These are phyloP conservation scores for Hoplostethus mediterraneus DNA, from an alignment of 2,797 vertebrate species.

Conservation along the genomic window DNA sequence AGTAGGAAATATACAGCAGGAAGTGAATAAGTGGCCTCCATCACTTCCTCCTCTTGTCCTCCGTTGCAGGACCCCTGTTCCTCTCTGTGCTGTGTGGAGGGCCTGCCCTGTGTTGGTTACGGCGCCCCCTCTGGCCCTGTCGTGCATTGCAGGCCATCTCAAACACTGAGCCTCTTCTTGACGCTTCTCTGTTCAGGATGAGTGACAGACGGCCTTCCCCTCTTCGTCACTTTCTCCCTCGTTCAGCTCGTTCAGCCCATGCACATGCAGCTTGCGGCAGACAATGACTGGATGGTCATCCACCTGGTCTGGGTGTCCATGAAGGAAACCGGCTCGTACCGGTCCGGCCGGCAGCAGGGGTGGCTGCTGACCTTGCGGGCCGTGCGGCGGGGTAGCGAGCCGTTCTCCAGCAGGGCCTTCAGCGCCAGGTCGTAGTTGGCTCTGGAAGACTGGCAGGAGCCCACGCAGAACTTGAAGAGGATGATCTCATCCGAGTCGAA, in stretches of 20 bases:
- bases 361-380: constrained; percentile 83
- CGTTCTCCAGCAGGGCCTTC: constrained; percentile 85
- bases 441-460: constrained; percentile 89
- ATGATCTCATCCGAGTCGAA: constrained; percentile 94
- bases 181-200: constrained; percentile 13
- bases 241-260: constrained; percentile 84
- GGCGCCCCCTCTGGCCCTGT: constrained; percentile 32
- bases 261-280: constrained; percentile 93
- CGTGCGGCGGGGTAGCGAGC: constrained; percentile 81
- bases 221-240: constrained; percentile 8
- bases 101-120: constrained; percentile 7
- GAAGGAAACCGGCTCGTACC: constrained; percentile 92
- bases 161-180: constrained; percentile 10
- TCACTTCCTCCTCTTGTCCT: constrained; percentile 17
- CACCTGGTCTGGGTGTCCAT: constrained; percentile 94
- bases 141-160: constrained; percentile 4
- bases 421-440: constrained; percentile 92
- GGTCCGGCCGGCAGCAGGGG: constrained; percentile 94
- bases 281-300: constrained; percentile 91
- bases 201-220: neutral
- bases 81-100: neutral
- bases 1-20: constrained; percentile 35
- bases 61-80: neutral
- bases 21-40: constrained; percentile 44
- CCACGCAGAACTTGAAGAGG: constrained; percentile 95